Conservation (phyloP, 1,140 invertebrate genomes). For the Bombus picipes region DNA sequence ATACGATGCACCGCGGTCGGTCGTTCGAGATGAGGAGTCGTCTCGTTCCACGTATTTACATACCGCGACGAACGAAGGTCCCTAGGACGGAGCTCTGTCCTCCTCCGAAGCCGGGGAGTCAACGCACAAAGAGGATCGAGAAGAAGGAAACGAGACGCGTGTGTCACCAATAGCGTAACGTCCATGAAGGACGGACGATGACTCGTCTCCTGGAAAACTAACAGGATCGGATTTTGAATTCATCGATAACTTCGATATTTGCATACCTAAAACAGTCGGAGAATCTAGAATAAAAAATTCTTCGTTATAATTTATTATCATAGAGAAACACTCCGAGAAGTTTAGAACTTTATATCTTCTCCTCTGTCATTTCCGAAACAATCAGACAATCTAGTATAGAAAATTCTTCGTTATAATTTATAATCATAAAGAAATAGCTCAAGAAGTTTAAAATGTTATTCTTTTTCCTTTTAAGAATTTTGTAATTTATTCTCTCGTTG, state of each 20-base stretch:
- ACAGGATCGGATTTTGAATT: constrained; percentile 42
- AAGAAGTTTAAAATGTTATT: rapidly evolving
- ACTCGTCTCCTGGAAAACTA: constrained; percentile 53
- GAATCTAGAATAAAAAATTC: background rate
- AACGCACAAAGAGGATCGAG: constrained; percentile 47
- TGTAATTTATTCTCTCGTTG: background rate
- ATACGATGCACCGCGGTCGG: constrained; percentile 70
- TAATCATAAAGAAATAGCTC: background rate
- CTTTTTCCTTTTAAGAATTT: background rate
- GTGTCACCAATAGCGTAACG: constrained; percentile 57
- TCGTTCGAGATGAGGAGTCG: constrained; percentile 58
- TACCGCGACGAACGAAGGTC: constrained; percentile 56
- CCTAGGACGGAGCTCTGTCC: constrained; percentile 49
- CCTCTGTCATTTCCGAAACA: background rate
- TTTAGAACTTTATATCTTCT: background rate
- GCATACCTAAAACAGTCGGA: background rate
- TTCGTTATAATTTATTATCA: background rate
- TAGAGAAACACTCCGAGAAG: background rate
- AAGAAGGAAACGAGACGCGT: constrained; percentile 40
- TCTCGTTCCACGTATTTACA: constrained; percentile 70
- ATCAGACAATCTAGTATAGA: background rate
- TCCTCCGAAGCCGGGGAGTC: constrained; percentile 24
- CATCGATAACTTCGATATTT: background rate
- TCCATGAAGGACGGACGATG: constrained; percentile 67
- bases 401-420: background rate